phyloP scores from a whole-genome alignment of 1,140 invertebrate species.

The Calephelis virginiensis region DNA sequence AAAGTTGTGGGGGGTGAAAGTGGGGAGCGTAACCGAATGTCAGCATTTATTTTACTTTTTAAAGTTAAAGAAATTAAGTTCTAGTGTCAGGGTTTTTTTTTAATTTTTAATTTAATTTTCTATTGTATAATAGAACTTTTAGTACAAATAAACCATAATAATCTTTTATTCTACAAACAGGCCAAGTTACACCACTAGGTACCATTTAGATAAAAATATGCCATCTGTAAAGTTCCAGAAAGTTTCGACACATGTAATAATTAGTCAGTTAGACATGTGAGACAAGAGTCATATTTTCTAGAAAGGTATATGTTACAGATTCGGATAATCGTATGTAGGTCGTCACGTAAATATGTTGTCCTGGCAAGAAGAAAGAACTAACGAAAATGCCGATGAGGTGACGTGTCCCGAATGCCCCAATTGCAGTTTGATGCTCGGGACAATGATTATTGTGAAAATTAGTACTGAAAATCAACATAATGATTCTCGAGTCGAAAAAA shows the following conservation, averaged over 20 bases:
- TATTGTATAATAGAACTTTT: no score
- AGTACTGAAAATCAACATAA: not conserved
- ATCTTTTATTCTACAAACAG: no score
- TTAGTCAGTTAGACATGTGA: constrained; percentile 2
- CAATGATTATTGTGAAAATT: constrained; percentile 7
- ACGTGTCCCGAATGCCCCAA: constrained; percentile 49
- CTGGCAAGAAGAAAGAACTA: constrained; percentile 48
- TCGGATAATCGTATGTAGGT: constrained; percentile 36
- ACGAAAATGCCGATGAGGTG: constrained; percentile 42
- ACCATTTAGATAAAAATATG: no score
- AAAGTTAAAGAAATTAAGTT: no score
- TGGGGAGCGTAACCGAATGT: no score
- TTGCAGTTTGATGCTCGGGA: constrained; percentile 49
- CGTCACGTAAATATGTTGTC: constrained; percentile 47
- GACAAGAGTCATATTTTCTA: constrained; percentile 3
- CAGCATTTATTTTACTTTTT: no score
- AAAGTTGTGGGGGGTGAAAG: no score
- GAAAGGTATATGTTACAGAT: constrained; percentile 3
- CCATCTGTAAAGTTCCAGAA: not conserved
- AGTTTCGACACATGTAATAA: not conserved
- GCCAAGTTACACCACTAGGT: no score
- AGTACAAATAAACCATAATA: no score
- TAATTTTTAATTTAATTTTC: no score
- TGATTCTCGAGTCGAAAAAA: not conserved
- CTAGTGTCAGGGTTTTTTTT: no score